phyloP scores from a whole-genome alignment of 2,888 invertebrate species.

The Pinctada fucata region DNA sequence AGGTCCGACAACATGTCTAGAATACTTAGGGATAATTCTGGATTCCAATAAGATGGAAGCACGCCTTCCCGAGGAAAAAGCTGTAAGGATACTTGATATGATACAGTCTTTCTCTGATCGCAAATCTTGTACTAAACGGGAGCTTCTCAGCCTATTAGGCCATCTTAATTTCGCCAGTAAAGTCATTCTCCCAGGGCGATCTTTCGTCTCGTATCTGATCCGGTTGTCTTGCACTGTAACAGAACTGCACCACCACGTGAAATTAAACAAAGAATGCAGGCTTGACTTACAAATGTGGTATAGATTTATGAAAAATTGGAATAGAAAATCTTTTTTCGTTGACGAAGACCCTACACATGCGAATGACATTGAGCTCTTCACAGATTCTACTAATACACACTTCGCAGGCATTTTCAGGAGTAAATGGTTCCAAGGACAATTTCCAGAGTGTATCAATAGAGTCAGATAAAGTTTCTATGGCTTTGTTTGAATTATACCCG shows the following conservation, averaged over 20 bases:
- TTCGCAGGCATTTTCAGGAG: constrained; percentile 33
- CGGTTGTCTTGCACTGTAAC: constrained; percentile 26
- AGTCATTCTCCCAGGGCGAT: constrained; percentile 39
- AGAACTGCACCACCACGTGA: constrained; percentile 29
- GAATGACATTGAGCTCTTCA: constrained; percentile 31
- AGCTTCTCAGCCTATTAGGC: constrained; percentile 33
- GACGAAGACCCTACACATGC: constrained; percentile 10
- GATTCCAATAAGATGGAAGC: constrained; percentile 40
- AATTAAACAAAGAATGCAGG: constrained; percentile 31
- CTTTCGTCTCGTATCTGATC: constrained; percentile 42
- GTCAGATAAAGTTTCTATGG: neutral
- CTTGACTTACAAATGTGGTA: constrained; percentile 37
- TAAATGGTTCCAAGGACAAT: constrained; percentile 37
- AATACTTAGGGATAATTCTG: constrained; percentile 42
- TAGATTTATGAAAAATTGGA: constrained; percentile 29
- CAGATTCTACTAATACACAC: constrained; percentile 30
- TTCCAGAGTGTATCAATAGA: constrained; percentile 18
- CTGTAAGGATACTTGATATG: constrained; percentile 25
- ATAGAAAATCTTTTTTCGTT: constrained; percentile 30
- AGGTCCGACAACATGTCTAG: constrained; percentile 37
- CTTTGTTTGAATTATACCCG: constrained; percentile 19
- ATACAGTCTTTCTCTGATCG: constrained; percentile 6
- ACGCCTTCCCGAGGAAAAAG: constrained; percentile 35
- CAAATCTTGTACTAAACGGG: constrained; percentile 40
- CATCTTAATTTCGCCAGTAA: constrained; percentile 38